phyloP scores from a whole-genome alignment of 2,888 invertebrate genomes.

The Sericinus montela region DNA sequence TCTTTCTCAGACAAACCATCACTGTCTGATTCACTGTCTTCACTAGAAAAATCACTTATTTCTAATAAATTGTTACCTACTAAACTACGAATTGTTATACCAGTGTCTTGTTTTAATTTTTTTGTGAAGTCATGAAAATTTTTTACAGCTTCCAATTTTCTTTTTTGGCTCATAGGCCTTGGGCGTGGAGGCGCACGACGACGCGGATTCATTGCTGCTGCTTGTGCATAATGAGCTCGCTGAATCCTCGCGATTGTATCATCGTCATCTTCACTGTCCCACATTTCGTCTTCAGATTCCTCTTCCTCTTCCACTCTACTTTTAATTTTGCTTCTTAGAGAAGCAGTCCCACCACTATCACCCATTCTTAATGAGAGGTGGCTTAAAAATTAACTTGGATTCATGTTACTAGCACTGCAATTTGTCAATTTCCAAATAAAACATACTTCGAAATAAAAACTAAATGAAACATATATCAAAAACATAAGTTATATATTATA shows the following conservation, averaged over 20 bases:
- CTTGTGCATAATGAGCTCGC: constrained; percentile 67
- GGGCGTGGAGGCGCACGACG: constrained; percentile 55
- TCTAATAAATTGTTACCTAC: constrained; percentile 72
- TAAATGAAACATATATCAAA: constrained; percentile 16
- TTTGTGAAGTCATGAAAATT: constrained; percentile 74
- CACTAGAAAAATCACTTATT: constrained; percentile 71
- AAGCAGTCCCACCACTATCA: constrained; percentile 54
- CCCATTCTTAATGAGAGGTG: constrained; percentile 37
- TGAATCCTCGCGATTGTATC: constrained; percentile 72
- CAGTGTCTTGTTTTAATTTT: constrained; percentile 74
- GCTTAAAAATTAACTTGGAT: constrained; percentile 18
- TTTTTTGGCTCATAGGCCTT: constrained; percentile 68
- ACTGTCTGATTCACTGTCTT: constrained; percentile 63
- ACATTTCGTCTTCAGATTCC: constrained; percentile 58
- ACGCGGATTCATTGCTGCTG: constrained; percentile 64
- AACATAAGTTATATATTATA: constrained; percentile 3
- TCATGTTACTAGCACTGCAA: constrained; percentile 13
- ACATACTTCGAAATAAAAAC: constrained; percentile 13
- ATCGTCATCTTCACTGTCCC: constrained; percentile 70
- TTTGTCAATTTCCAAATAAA: constrained; percentile 12
- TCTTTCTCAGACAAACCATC: constrained; percentile 74
- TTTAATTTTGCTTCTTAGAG: constrained; percentile 51
- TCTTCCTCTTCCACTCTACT: constrained; percentile 49
- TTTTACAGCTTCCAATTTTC: constrained; percentile 74
- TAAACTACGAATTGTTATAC: constrained; percentile 69